Percentiles rank a stretch among this genome's conserved stretches.
Conservation (phyloP, 2,113 vertebrate species). For the Pterocles gutturalis region DNA sequence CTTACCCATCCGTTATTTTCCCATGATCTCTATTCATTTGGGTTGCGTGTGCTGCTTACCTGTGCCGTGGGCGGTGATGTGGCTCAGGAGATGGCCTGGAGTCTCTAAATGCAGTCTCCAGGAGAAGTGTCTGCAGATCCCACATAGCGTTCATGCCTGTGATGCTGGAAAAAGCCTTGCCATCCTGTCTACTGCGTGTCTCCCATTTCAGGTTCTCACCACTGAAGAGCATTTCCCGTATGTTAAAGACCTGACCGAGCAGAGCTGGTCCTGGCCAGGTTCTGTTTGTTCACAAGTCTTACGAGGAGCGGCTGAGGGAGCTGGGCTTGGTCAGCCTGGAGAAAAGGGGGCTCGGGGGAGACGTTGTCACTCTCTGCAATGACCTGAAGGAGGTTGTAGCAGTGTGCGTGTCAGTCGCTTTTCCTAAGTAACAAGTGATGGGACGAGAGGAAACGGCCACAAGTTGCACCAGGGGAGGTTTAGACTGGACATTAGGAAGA, state of each 20-base stretch:
- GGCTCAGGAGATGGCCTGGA: not conserved
- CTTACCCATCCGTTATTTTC: not conserved
- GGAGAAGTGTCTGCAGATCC: not conserved
- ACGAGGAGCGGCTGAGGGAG: not conserved
- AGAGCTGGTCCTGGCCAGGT: not conserved
- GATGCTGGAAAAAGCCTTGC: not conserved
- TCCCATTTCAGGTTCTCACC: not conserved
- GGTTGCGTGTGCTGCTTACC: not conserved
- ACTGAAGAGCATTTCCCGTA: not conserved
- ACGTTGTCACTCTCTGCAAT: accelerated
- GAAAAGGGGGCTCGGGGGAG: not conserved
- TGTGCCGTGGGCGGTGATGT: not conserved
- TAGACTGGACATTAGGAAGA: not conserved
- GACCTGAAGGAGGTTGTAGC: not conserved
- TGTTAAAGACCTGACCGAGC: not conserved
- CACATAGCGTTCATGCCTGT: not conserved
- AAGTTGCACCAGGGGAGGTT: not conserved
- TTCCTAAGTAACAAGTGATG: not conserved
- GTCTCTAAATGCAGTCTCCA: not conserved
- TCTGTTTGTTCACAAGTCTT: not conserved
- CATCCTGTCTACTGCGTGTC: accelerated
- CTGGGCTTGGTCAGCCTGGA: not conserved
- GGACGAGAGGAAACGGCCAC: not conserved
- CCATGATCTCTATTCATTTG: not conserved
- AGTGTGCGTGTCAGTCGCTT: accelerated